phyloP scores from a whole-genome alignment of 2,888 invertebrate species.

The Pilophorus perplexus region DNA sequence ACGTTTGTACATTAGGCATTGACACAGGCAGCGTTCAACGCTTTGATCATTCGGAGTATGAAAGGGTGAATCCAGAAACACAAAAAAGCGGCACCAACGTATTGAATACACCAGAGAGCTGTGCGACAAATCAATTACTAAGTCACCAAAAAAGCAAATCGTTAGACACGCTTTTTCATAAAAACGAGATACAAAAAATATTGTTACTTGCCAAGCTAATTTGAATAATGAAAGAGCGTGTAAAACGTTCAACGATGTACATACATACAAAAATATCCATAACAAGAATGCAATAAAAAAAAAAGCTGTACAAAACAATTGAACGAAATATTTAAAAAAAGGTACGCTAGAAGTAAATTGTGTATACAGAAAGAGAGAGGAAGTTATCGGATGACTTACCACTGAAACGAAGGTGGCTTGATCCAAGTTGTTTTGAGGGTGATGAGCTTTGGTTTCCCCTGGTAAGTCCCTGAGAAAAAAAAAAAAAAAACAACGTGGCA shows the following conservation, averaged over 20 bases:
- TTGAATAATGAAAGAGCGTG: neutral
- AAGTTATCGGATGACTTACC: slow-evolving; percentile 59
- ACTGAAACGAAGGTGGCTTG: slow-evolving; percentile 71
- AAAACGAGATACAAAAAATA: neutral
- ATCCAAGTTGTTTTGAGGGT: slow-evolving; percentile 45
- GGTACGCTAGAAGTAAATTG: too few species aligned
- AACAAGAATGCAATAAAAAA: neutral
- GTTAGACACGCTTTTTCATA: neutral
- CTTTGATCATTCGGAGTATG: too few species aligned
- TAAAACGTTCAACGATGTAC: neutral
- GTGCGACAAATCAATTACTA: slow-evolving; percentile 22
- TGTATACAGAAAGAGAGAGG: too few species aligned
- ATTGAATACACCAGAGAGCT: slow-evolving; percentile 33
- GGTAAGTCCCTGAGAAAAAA: slow-evolving; percentile 42
- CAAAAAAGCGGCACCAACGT: too few species aligned
- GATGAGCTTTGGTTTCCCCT: slow-evolving; percentile 42
- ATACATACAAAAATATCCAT: too few species aligned
- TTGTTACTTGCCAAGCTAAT: neutral
- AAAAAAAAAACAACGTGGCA: neutral
- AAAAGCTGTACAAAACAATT: neutral
- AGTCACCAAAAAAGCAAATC: slow-evolving; percentile 18
- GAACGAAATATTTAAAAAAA: too few species aligned
- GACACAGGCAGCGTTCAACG: too few species aligned
- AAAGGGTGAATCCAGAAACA: too few species aligned
- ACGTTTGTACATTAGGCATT: too few species aligned